Conservation (phyloP, 2,888 invertebrate species). For the Andrena bicolor region DNA sequence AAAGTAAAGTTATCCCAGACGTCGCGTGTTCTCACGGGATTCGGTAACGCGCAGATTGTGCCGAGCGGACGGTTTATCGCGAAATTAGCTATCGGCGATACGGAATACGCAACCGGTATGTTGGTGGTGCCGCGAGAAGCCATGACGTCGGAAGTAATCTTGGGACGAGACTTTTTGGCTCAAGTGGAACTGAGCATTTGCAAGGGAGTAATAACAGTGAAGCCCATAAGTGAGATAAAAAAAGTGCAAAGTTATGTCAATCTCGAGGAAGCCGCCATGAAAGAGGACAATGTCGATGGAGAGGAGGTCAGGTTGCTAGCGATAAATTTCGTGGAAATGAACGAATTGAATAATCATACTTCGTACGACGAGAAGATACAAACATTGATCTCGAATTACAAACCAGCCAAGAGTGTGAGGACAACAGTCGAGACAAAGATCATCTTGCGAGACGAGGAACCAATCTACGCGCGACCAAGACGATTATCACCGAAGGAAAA, state of each 20-base stretch:
- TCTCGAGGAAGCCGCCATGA: not conserved
- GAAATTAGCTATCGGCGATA: not conserved
- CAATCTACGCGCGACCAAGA: not conserved
- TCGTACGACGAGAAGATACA: not conserved
- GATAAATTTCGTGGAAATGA: conserved; percentile 9
- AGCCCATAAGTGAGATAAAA: not conserved
- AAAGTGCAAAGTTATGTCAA: not conserved
- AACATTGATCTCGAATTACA: not conserved
- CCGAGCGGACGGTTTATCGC: not conserved
- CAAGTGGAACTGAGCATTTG: not conserved
- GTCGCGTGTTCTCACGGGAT: not conserved
- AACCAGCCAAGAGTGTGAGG: not conserved
- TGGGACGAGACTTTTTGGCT: not conserved
- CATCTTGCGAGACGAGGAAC: not conserved
- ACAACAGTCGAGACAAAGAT: conserved; percentile 25
- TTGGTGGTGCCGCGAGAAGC: not conserved
- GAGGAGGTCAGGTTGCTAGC: not conserved
- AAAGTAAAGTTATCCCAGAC: not conserved
- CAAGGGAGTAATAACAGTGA: not conserved
- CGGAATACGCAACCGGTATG: not conserved
- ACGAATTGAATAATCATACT: not conserved
- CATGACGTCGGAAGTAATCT: not conserved
- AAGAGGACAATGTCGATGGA: not conserved
- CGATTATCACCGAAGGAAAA: conserved; percentile 21
- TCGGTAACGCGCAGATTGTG: not conserved